Conservation (phyloP, 2,888 invertebrate species). For the Drosophila kambysellisi region DNA sequence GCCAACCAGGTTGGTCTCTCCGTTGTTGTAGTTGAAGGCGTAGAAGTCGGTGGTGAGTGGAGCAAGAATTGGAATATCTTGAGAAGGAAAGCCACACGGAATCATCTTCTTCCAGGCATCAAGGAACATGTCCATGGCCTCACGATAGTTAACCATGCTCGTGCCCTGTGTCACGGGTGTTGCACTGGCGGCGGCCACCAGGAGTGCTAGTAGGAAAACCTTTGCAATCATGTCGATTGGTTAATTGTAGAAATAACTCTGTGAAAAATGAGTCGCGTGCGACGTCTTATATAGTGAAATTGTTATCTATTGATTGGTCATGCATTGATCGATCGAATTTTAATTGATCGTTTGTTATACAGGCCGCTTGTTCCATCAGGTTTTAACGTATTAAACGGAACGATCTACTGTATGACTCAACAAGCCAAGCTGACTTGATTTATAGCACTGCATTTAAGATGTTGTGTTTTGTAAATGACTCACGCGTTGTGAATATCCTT, state of each 20-base stretch:
- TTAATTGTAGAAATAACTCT: not conserved
- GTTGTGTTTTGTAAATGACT: no score
- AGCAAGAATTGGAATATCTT: conserved; percentile 67
- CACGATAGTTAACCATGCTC: conserved; percentile 42
- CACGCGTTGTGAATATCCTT: no score
- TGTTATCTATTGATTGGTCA: no score
- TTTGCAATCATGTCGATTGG: conserved; percentile 25
- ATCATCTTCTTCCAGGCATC: conserved; percentile 64
- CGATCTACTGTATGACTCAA: no score
- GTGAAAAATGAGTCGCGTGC: no score
- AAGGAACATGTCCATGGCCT: conserved; percentile 54
- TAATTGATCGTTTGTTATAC: no score
- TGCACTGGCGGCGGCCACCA: conserved; percentile 7
- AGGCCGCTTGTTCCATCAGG: no score
- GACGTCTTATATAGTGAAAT: no score
- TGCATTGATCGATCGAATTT: no score
- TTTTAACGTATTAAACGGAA: no score
- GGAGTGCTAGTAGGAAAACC: conserved; percentile 14
- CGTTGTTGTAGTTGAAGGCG: not conserved
- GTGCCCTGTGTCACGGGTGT: conserved; percentile 33
- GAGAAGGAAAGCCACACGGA: conserved; percentile 71
- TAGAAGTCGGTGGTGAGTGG: conserved; percentile 51
- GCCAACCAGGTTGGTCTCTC: not conserved
- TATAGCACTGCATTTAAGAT: no score
- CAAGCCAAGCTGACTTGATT: no score